Conservation (phyloP, 1,140 invertebrate species). For the Aporrectodea caliginosa region DNA sequence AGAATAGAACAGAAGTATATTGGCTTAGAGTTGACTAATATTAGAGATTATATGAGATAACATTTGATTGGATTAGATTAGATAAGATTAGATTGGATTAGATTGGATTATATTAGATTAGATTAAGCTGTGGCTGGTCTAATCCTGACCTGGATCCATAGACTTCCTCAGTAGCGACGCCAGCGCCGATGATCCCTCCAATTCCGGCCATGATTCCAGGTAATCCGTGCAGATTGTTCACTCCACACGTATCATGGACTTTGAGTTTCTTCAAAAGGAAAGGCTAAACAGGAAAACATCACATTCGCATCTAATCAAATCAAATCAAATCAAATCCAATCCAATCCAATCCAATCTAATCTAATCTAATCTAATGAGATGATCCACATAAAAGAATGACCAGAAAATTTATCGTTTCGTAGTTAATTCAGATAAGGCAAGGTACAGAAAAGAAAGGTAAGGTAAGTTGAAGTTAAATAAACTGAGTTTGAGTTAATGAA, state of each 20-base stretch:
- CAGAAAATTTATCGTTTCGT: background rate
- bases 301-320: background rate
- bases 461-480: background rate
- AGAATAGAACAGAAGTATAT: no score
- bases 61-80: no score
- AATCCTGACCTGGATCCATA: slow-evolving; percentile 56
- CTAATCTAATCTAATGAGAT: background rate
- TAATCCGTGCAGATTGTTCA: slow-evolving; percentile 93
- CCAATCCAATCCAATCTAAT: background rate
- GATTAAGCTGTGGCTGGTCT: no score
- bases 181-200: slow-evolving; percentile 71
- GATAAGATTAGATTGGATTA: no score
- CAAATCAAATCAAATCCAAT: background rate
- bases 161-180: slow-evolving; percentile 62
- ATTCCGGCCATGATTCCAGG: slow-evolving; percentile 82
- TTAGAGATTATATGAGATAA: no score
- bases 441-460: background rate
- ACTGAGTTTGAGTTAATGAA: no score
- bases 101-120: no score
- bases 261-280: slow-evolving; percentile 64
- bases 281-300: slow-evolving; percentile 63
- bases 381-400: background rate
- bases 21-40: no score
- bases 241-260: slow-evolving; percentile 88
- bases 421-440: background rate